phyloP scores from a whole-genome alignment of 2,888 invertebrate species.

The Ophioninae sp. region DNA sequence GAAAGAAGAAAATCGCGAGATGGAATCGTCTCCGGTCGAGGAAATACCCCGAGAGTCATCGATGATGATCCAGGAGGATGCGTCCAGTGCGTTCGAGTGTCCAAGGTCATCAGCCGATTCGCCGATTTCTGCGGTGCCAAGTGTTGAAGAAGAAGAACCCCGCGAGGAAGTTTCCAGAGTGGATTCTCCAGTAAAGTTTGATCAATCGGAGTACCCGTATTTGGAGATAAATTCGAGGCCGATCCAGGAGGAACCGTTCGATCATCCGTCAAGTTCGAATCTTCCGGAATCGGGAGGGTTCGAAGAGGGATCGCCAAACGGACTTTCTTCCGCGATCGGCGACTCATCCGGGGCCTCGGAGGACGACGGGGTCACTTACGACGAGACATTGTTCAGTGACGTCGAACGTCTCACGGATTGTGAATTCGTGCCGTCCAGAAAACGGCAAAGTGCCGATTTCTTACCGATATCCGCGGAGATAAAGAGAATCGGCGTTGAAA shows the following conservation, averaged over 20 bases:
- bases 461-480: conserved; percentile 73
- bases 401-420: conserved; percentile 8
- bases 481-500: conserved; percentile 77
- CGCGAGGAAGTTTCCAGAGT: not conserved
- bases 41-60: conserved; percentile 51
- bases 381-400: conserved; percentile 37
- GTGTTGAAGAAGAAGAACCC: not conserved
- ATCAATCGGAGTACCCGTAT: conserved; percentile 17
- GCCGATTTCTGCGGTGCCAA: not conserved
- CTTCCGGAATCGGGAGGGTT: not conserved
- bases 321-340: conserved; percentile 3
- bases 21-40: conserved; percentile 76
- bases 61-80: conserved; percentile 73
- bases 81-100: conserved; percentile 68
- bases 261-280: not conserved
- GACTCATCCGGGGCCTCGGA: not conserved
- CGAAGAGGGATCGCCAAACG: not conserved
- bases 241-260: not conserved
- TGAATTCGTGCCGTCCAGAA: conserved; percentile 62
- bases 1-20: conserved; percentile 68
- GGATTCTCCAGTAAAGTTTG: conserved; percentile 9
- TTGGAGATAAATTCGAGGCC: conserved; percentile 39
- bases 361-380: conserved; percentile 8
- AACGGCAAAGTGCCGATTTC: conserved; percentile 71
- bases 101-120: not conserved